Evolutionary conservation across 2,113 vertebrate species (phyloP), one percentile per base, ranked within the genome.

Genomic region (Gadus macrocephalus): DNA sequence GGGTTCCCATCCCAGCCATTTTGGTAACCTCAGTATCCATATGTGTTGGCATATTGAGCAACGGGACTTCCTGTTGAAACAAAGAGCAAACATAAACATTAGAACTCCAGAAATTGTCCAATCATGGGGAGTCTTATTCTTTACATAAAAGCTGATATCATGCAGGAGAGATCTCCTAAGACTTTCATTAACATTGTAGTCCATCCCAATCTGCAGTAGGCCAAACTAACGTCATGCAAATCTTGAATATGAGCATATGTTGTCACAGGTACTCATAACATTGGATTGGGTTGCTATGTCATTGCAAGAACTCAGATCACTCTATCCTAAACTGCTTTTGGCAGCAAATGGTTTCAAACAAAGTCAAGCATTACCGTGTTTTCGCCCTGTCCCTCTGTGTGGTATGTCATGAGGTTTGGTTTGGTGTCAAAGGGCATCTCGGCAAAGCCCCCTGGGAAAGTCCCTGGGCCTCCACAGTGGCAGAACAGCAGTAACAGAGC

Each of bases 341-440:
- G 42, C 12, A 9, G 42, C 42, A 14, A 49, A 49, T 49, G 42
- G 8, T 49, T 9, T 49, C 42, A 49, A 12, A 49, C 42, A 49
- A 49, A 49, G 42, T 49, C 12, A 49, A 49, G 42, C 12, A 49
- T 92, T 80, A 98, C 96, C 76, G 85, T 85, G 74, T 93, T 90
- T 82, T 95, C 92, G 58, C 94, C 94, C 55, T 91, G 93, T 31
- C 92, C 93, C 83, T 98, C 96, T 19, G 95, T 94, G 73, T 84
- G 86, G 91, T 95, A 98, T 0, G 93, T 53, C 27, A 84, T 95
- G 88, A 90, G 93, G 83, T 82, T 89, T 84, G 94, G 93, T 84
- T 97, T 96, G 19, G 90, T 88, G n/a, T 86, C 88, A 25, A 68
- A 84, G 17, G 90, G 88, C 27, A 93, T 79, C 0, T 89, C 76